Base-by-base conservation (phyloP, 2,888 invertebrate species). In the Bombylius major region DNA sequence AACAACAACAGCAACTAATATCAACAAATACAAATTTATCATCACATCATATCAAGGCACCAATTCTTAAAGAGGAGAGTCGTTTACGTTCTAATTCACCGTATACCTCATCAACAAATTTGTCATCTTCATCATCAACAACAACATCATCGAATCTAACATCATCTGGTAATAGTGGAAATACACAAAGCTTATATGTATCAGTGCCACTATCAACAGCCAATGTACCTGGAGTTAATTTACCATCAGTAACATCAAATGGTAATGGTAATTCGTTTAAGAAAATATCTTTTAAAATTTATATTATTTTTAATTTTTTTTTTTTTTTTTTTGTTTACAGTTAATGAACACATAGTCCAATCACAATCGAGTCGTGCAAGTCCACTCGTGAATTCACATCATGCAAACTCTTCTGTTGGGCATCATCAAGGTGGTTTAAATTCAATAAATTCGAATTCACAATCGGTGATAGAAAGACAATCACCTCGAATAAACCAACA, bases 141-240 rank as follows among this genome's bases (percentile, higher is more conserved):
- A 23, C 23, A 23, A 23, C 23, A 23, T 42, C 39, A 42, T 42
- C 39, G 39, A 42, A 11, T 11, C 4, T 11, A 4, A 11, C 3
- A 42, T 42, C 39, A 11, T 47, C 56, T 31, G 36, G 39, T 14
- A 62, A 65, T 65, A n/a, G 64, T 46, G 51, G 57, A 44, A 65
- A 70, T n/a, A 73, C 76, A 36, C 76, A 75, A 42, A 79, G 78
- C 70, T 77, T 83, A 61, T 82, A 81, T 53, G 83, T 83, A 31
- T 82, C 82, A 33, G 82, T 83, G 61, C 83, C 83, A 59, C 69
- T 83, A 60, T 77, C 79, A 58, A 72, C 71, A 52, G 73, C 75
- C 55, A 72, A 71, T 67, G 71, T 74, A 71, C 73, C 74, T 71
- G 75, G 74, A 61, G 67, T 75, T 56, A 75, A 68, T 67, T 64